Conservation (phyloP, 2,797 vertebrate species). For the Phataginus tricuspis region DNA sequence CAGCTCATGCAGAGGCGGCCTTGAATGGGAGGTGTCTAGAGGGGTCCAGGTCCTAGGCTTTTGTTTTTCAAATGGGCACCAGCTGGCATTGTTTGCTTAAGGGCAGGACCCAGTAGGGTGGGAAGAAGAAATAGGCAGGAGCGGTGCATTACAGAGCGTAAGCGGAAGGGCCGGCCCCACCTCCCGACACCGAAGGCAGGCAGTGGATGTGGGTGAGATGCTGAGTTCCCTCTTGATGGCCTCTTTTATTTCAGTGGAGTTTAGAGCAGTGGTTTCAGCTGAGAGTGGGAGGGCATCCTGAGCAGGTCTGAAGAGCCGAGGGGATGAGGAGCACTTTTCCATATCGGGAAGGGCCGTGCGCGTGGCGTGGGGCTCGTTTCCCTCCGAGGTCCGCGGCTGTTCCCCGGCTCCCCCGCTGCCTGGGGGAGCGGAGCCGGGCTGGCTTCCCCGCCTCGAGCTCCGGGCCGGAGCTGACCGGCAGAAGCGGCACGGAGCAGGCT, state of each 20-base stretch:
- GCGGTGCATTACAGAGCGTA: neutral
- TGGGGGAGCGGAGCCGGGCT: no score
- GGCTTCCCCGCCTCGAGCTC: neutral
- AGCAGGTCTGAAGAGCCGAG: neutral
- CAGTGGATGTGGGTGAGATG: neutral
- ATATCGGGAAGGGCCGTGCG: rapidly evolving
- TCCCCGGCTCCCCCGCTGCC: no score
- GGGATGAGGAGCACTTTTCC: neutral
- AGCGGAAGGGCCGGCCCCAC: rapidly evolving
- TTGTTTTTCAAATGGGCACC: neutral
- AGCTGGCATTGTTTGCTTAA: neutral
- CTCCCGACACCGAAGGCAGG: neutral
- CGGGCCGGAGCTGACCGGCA: neutral
- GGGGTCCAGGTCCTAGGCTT: neutral
- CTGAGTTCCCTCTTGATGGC: neutral
- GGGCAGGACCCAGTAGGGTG: neutral
- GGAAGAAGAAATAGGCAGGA: neutral
- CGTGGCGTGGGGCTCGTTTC: neutral
- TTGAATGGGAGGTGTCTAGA: neutral
- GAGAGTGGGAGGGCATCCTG: neutral
- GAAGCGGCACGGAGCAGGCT: neutral
- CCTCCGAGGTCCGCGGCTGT: neutral
- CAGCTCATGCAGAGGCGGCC: neutral
- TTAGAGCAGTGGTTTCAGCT: neutral
- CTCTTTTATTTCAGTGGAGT: neutral